Conservation (phyloP, 2,113 vertebrate genomes). For the Bolborhynchus lineola region DNA sequence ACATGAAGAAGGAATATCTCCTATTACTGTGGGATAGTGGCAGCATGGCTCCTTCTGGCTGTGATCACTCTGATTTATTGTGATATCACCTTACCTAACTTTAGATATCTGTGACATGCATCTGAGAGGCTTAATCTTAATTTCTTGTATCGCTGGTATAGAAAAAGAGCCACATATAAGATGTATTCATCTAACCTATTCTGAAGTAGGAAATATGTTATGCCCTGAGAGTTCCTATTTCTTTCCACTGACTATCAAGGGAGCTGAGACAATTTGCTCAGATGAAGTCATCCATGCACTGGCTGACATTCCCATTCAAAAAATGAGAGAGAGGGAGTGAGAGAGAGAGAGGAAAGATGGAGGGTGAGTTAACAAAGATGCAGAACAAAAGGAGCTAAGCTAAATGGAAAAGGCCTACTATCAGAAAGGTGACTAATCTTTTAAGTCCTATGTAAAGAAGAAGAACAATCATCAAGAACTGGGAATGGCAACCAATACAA, state of each 20-base stretch:
- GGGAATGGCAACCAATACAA: neutral
- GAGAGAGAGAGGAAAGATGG: neutral
- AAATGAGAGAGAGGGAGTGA: neutral
- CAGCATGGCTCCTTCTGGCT: neutral
- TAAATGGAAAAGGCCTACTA: neutral
- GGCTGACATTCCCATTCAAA: neutral
- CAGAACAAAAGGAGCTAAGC: neutral
- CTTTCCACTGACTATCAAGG: neutral
- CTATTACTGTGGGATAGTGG: neutral
- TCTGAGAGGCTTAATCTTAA: neutral
- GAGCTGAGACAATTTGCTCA: neutral
- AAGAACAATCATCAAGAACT: neutral
- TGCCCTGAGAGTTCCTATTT: neutral
- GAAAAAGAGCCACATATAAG: neutral
- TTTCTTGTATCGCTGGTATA: neutral
- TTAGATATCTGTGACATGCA: neutral
- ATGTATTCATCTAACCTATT: neutral
- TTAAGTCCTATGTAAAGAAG: neutral
- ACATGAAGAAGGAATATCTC: neutral
- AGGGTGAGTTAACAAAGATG: neutral
- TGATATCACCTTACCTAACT: neutral
- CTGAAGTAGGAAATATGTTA: neutral
- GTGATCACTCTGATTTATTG: neutral
- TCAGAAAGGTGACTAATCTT: neutral
- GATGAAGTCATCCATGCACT: neutral